Evolutionary conservation across 2,888 invertebrate genomes (phyloP).

Genomic region (Tenthredo amoena): DNA sequence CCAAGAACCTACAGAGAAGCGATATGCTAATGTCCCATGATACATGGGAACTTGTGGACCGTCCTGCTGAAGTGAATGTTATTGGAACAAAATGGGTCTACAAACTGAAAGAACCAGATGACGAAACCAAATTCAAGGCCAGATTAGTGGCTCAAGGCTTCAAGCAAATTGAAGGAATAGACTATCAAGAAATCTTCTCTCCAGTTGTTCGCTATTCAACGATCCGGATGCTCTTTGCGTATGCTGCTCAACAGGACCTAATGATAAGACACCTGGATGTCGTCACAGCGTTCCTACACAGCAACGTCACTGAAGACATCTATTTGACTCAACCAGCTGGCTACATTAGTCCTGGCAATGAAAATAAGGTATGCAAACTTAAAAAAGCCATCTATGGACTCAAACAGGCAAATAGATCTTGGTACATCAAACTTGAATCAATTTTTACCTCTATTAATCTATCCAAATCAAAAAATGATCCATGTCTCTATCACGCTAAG

Average conservation of each 20-base stretch:
- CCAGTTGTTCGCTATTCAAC: slow-evolving; percentile 54
- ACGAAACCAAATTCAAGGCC: slow-evolving; percentile 39
- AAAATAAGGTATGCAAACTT: slow-evolving; percentile 56
- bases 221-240: slow-evolving; percentile 53
- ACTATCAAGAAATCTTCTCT: slow-evolving; percentile 58
- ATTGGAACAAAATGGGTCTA: slow-evolving; percentile 26
- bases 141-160: slow-evolving; percentile 57
- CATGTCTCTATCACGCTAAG: slow-evolving; percentile 50
- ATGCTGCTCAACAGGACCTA: slow-evolving; percentile 52
- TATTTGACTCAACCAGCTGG: slow-evolving; percentile 60
- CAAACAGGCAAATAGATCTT: slow-evolving; percentile 56
- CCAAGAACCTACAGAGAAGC: slow-evolving; percentile 6
- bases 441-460: slow-evolving; percentile 36
- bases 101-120: slow-evolving; percentile 8
- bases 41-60: slow-evolving; percentile 23
- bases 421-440: slow-evolving; percentile 53
- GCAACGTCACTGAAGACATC: slow-evolving; percentile 56
- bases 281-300: slow-evolving; percentile 55
- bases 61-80: slow-evolving; percentile 4
- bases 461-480: slow-evolving; percentile 47
- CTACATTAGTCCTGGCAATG: slow-evolving; percentile 47
- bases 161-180: slow-evolving; percentile 54
- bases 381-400: slow-evolving; percentile 60
- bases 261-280: slow-evolving; percentile 59
- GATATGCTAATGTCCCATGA: background rate